These are phyloP conservation scores for Aphodius sticticus DNA, from an alignment of 2,888 invertebrate genomes.

Conservation along the genomic window DNA sequence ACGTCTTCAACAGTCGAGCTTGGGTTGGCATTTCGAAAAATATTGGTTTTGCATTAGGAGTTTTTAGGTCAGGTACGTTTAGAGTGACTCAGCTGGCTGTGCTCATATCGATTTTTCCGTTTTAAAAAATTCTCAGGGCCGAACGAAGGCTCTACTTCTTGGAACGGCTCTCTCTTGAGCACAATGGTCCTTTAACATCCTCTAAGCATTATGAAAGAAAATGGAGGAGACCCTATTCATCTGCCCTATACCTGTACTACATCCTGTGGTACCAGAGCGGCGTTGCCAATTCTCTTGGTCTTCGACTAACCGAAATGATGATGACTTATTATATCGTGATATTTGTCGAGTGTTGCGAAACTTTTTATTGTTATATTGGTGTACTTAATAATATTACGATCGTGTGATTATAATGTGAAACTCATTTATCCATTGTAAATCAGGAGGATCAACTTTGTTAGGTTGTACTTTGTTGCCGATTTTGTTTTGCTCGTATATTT, in stretches of 20 bases:
- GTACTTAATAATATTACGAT: neutral
- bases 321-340: neutral
- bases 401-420: no score
- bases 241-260: conserved; percentile 60
- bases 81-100: neutral
- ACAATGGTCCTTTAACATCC: neutral
- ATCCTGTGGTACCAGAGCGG: conserved; percentile 51
- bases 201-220: neutral
- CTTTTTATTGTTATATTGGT: neutral
- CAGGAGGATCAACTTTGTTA: no score
- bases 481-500: no score
- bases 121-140: neutral
- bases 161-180: neutral
- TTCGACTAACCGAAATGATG: neutral
- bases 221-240: conserved; percentile 52
- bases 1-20: no score
- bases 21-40: neutral
- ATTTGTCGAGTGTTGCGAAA: neutral
- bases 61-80: neutral
- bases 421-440: no score
- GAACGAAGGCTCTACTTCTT: neutral
- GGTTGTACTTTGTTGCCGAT: no score
- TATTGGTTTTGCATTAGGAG: neutral
- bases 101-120: neutral
- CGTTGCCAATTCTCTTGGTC: conserved; percentile 36